Conservation (phyloP, 1,140 invertebrate species). For the Glossosoma conforme region DNA sequence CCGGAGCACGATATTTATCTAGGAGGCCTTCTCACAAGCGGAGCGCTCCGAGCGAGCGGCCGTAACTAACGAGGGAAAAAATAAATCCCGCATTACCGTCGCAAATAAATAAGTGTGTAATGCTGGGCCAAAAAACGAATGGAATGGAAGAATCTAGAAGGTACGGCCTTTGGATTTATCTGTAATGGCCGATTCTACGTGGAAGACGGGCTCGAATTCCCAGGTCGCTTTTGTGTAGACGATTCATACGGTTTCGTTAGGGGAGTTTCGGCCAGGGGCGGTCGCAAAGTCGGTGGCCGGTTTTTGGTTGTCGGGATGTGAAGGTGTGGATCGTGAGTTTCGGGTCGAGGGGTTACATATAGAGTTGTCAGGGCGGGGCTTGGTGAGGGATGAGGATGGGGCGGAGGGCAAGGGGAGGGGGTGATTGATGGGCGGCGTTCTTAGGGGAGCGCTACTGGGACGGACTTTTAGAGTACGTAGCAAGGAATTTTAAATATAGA, state of each 20-base stretch:
- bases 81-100: constrained; percentile 26
- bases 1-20: constrained; percentile 1
- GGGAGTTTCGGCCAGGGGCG: constrained; percentile 15
- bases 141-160: constrained; percentile 23
- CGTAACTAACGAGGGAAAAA: constrained; percentile 18
- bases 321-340: constrained; percentile 33
- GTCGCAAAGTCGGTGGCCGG: constrained; percentile 32
- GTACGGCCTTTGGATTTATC: constrained; percentile 37
- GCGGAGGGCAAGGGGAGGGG: background rate
- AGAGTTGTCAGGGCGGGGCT: constrained; percentile 53
- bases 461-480: too few relatives aligned
- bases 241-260: constrained; percentile 24
- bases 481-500: too few relatives aligned
- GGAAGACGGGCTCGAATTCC: constrained; percentile 32
- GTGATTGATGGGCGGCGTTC: constrained; percentile 4
- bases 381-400: constrained; percentile 43
- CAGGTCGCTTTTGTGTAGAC: constrained; percentile 26
- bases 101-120: constrained; percentile 28
- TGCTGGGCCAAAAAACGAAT: constrained; percentile 25
- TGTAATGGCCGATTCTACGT: constrained; percentile 36
- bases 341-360: constrained; percentile 42
- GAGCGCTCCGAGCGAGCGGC: too few relatives aligned
- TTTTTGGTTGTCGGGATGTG: constrained; percentile 24
- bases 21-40: constrained; percentile 1
- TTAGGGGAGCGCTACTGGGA: too few relatives aligned